Evolutionary conservation across 2,888 invertebrate genomes (phyloP), one percentile per base, ranked within the genome.

Genomic region (Elaeidobius kamerunicus): DNA sequence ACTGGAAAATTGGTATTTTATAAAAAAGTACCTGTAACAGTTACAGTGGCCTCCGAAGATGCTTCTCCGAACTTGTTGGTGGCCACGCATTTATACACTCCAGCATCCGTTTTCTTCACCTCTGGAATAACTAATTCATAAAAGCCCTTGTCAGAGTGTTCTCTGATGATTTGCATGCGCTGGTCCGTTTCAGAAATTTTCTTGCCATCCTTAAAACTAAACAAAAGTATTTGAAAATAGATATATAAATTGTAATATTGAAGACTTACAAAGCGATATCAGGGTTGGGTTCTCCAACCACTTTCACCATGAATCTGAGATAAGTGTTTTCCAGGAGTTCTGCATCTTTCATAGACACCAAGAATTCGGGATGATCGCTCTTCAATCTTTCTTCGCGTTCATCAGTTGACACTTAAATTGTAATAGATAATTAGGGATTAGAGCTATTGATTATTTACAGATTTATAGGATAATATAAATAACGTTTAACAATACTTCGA

Each of bases 261-360:
- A n/a, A 2, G 14, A 83, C 88, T 84, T 76, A 94, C 96, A 97
- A 96, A 73, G 84, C 85, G 39, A 97, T 83, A 58, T 85, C 85
- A 1, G 98, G 97, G 68, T 86, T 88, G 1, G 94, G 93, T 63
- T 90, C 85, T 7, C 93, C 93, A 62, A 85, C 85, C 45, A 92
- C 86, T 73, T 89, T 89, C 54, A 93, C 82, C 85, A 93, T 87
- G 70, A 92, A 93, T 23, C 92, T 81, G 49, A 93, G 79, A 67
- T 88, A 89, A 0, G 93, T 92, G 65, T 88, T 86, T 70, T 91
- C 85, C 64, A 92, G 73, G 19, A 94, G 82, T 71, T 94, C 91
- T 0, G 93, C 89, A 68, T 94, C 91, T 68, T 88, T 90, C 55
- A 96, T 75, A 16, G 86, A 85, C 36, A 94, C 88, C 46, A 89